phyloP scores from a whole-genome alignment of 1,140 invertebrate species.

The Drosophila pectinifera region DNA sequence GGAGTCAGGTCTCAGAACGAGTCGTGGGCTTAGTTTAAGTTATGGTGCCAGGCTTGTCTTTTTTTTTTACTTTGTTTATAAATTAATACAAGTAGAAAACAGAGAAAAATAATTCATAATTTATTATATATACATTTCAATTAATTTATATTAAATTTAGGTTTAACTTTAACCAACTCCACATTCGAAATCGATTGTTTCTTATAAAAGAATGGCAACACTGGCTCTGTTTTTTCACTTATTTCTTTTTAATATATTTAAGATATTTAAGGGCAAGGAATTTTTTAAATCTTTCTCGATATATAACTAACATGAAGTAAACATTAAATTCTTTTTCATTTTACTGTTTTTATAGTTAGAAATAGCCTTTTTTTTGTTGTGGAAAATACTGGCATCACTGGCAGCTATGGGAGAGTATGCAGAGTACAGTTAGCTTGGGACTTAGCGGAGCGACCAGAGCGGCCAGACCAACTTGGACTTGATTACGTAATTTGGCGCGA shows the following conservation, averaged over 20 bases:
- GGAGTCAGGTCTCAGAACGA: neutral
- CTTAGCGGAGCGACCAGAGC: slow-evolving; percentile 9
- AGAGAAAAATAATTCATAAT: too few species aligned
- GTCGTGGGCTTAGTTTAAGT: neutral
- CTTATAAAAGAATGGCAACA: neutral
- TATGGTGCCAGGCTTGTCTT: neutral
- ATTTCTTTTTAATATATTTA: too few species aligned
- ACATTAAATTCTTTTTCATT: too few species aligned
- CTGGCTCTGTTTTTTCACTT: too few species aligned
- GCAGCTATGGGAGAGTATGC: neutral
- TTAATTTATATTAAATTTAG: neutral
- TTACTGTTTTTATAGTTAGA: too few species aligned
- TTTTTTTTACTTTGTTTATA: too few species aligned
- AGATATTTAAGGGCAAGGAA: neutral
- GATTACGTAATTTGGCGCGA: slow-evolving; percentile 63
- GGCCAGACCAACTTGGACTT: slow-evolving; percentile 42
- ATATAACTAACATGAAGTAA: neutral
- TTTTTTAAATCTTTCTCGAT: neutral
- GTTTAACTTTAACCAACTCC: neutral
- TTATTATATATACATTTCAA: too few species aligned
- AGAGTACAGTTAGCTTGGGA: slow-evolving; percentile 40
- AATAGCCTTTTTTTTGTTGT: neutral
- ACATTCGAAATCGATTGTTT: neutral
- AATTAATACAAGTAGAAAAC: neutral
- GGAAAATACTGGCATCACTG: slow-evolving; percentile 11